A percentile compares a stretch with the other conserved stretches of the same genome.
phyloP scores from a whole-genome alignment of 2,797 vertebrate genomes.

The Rhinoraja longicauda region DNA sequence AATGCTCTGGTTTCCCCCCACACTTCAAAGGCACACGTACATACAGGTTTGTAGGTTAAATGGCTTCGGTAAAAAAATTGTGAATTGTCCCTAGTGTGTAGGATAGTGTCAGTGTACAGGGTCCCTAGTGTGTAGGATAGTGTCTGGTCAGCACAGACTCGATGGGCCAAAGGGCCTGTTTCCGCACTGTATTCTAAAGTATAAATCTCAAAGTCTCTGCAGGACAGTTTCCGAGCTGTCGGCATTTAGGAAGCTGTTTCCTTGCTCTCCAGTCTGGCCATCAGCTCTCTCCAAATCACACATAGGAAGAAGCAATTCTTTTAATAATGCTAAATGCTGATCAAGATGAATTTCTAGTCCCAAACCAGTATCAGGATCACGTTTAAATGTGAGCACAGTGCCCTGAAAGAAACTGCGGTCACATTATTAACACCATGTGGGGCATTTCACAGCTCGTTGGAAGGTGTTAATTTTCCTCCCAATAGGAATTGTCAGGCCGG shows the following conservation, averaged over 20 bases:
- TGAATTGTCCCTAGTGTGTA: no score
- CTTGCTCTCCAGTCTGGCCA: background rate
- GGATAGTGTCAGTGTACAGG: no score
- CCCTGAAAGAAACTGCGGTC: background rate
- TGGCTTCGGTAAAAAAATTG: no score
- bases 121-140: no score
- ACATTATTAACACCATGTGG: background rate
- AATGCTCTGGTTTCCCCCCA: no score
- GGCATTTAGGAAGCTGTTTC: background rate
- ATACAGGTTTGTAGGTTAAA: no score
- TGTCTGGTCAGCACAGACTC: no score
- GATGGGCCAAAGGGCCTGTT: no score
- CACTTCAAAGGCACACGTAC: no score
- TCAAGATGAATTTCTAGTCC: constrained; percentile 9
- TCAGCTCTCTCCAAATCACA: background rate
- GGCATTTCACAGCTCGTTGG: background rate
- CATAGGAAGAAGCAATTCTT: background rate
- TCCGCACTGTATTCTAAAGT: no score
- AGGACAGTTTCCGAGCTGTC: background rate
- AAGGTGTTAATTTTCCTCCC: background rate
- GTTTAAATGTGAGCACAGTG: background rate
- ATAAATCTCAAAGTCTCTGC: background rate
- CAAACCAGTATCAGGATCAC: background rate
- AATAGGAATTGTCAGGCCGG: background rate
- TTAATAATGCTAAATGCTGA: background rate